A percentile compares a stretch with the other conserved stretches of the same genome.
phyloP scores from a whole-genome alignment of 92 coral and sea anemone genomes.

The Porites evermanni region DNA sequence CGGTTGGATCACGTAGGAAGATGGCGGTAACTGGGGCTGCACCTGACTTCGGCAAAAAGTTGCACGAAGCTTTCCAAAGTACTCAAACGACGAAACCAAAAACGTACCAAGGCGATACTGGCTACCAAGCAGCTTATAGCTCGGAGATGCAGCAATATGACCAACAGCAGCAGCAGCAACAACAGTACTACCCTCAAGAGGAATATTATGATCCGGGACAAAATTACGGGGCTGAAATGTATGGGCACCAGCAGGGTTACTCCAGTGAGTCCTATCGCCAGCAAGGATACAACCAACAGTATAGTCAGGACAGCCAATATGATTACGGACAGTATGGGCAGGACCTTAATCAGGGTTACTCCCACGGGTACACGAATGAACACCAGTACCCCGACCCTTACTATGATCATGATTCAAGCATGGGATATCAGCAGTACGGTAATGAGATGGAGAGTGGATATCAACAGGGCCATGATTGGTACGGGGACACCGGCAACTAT shows the following conservation, averaged over 20 bases:
- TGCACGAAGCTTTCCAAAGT: slow-evolving; percentile 48
- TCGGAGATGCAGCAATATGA: slow-evolving; percentile 22
- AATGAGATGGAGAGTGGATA: slow-evolving; percentile 21
- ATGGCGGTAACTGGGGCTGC: slow-evolving; percentile 50
- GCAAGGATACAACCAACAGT: slow-evolving; percentile 77
- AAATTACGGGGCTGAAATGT: slow-evolving; percentile 68
- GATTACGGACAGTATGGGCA: slow-evolving; percentile 66
- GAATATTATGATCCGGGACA: slow-evolving; percentile 69
- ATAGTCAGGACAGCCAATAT: slow-evolving; percentile 76
- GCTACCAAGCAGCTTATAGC: slow-evolving; percentile 22
- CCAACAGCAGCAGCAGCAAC: slow-evolving; percentile 34
- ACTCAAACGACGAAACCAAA: slow-evolving; percentile 10
- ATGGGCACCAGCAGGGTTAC: slow-evolving; percentile 81
- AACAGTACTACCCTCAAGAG: slow-evolving; percentile 57
- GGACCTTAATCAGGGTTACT: slow-evolving; percentile 66
- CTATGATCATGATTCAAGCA: slow-evolving; percentile 23
- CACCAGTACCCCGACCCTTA: slow-evolving; percentile 66
- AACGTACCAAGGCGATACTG: slow-evolving; percentile 6
- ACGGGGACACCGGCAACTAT: slow-evolving; percentile 19
- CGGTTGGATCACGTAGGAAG: slow-evolving; percentile 23
- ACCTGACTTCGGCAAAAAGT: slow-evolving; percentile 50
- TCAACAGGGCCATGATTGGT: slow-evolving; percentile 43
- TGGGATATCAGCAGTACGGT: slow-evolving; percentile 40
- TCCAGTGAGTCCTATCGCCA: slow-evolving; percentile 68
- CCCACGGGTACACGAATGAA: slow-evolving; percentile 57